Percentiles rank a stretch among this genome's conserved stretches.
These are phyloP conservation scores for Halocynthia aurantium DNA, from an alignment of 23 tunicate genomes.

Conservation along the genomic window DNA sequence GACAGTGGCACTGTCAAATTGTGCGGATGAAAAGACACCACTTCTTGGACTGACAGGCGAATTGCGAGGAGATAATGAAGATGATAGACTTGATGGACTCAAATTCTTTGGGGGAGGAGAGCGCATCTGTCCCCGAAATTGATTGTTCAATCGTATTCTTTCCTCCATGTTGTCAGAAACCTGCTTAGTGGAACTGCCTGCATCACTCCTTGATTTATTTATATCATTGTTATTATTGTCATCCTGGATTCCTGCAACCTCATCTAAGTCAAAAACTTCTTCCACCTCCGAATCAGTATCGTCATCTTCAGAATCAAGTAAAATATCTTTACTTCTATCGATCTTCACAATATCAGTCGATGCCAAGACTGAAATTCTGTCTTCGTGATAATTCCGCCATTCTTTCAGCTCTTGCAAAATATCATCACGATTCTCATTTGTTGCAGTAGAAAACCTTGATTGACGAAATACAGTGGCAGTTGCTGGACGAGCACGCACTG, in stretches of 20 bases:
- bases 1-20: slow-evolving; percentile 15
- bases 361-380: not conserved
- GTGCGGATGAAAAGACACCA: slow-evolving; percentile 7
- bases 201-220: no score
- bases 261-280: not conserved
- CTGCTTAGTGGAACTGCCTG: not conserved
- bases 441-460: not conserved
- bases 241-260: not conserved
- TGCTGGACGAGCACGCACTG: slow-evolving; percentile 4
- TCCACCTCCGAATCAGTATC: slow-evolving; percentile 7
- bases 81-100: slow-evolving; percentile 12
- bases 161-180: not conserved
- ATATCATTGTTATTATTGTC: not conserved
- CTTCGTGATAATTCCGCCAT: slow-evolving; percentile 18
- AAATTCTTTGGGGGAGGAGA: slow-evolving; percentile 25
- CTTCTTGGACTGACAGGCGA: slow-evolving; percentile 22
- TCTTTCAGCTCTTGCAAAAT: slow-evolving; percentile 16
- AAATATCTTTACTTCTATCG: slow-evolving; percentile 13
- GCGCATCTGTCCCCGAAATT: not conserved
- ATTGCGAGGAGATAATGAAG: not conserved
- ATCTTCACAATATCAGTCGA: slow-evolving; percentile 5
- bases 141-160: no score
- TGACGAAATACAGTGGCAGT: slow-evolving; percentile 14
- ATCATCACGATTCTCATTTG: slow-evolving; percentile 5
- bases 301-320: slow-evolving; percentile 4